phyloP scores from a whole-genome alignment of 2,113 vertebrate genomes.

The Nothoprocta perdicaria region DNA sequence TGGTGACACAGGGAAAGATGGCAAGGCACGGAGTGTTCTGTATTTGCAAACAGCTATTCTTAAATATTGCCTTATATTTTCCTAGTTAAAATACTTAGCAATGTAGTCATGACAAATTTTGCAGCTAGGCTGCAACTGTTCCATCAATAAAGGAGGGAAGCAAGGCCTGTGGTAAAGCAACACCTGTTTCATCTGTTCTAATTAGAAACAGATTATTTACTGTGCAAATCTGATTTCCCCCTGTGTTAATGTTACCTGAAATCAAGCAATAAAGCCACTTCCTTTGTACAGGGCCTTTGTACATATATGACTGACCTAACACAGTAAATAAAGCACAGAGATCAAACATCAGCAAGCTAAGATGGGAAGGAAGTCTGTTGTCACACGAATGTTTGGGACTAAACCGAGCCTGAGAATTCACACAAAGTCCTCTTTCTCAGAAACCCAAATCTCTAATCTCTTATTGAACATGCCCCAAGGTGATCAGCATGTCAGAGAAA shows the following conservation, averaged over 20 bases:
- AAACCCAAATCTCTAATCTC: background rate
- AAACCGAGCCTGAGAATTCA: background rate
- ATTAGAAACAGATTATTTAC: constrained; percentile 28
- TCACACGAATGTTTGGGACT: rapidly evolving
- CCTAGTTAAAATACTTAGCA: constrained; percentile 7
- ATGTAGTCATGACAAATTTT: background rate
- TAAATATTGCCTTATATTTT: background rate
- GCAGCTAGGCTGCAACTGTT: background rate
- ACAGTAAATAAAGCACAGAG: background rate
- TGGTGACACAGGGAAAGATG: background rate
- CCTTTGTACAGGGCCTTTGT: background rate
- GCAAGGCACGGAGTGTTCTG: background rate
- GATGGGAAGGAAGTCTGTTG: background rate
- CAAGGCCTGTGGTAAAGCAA: background rate
- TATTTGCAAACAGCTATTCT: background rate
- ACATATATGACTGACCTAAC: background rate
- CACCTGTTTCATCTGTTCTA: background rate
- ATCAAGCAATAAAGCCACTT: background rate
- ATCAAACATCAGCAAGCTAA: background rate
- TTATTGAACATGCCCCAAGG: rapidly evolving
- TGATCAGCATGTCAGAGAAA: background rate
- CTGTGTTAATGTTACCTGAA: constrained; percentile 18
- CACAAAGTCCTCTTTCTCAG: background rate
- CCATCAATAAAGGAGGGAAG: background rate
- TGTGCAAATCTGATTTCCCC: background rate